These are phyloP conservation scores for Pseudopodoces humilis DNA, from an alignment of 2,113 vertebrate species.

Conservation along the genomic window DNA sequence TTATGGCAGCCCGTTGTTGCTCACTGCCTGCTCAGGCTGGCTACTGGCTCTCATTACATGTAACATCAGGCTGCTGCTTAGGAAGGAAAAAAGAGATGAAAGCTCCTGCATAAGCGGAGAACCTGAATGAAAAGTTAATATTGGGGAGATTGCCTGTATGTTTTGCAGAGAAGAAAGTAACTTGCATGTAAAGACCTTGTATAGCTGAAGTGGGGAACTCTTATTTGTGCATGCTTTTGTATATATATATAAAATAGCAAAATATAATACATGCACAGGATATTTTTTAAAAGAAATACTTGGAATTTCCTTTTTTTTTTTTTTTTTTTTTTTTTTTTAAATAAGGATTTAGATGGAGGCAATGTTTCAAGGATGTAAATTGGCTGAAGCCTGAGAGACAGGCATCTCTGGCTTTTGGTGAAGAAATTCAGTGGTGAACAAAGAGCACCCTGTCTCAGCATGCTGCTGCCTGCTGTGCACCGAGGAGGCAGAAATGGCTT, in stretches of 20 bases:
- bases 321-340: not conserved
- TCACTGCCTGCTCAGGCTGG: not conserved
- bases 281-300: not conserved
- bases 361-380: not conserved
- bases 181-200: rapidly evolving
- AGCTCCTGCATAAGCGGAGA: not conserved
- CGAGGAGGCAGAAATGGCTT: not conserved
- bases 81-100: conserved; percentile 8
- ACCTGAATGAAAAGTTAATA: not conserved
- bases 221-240: not conserved
- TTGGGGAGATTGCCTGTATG: rapidly evolving
- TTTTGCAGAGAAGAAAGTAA: not conserved
- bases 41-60: conserved; percentile 21
- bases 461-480: rapidly evolving
- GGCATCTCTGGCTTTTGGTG: not conserved
- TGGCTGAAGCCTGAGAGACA: not conserved
- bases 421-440: not conserved
- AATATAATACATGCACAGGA: not conserved
- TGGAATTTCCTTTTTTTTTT: not conserved
- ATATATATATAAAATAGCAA: not conserved
- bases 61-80: not conserved
- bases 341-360: not conserved
- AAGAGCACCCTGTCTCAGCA: not conserved
- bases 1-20: conserved; percentile 31
- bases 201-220: not conserved